Evolutionary conservation across 2,797 vertebrate genomes (phyloP).

Genomic region (Ctenochaetus hawaiiensis): DNA sequence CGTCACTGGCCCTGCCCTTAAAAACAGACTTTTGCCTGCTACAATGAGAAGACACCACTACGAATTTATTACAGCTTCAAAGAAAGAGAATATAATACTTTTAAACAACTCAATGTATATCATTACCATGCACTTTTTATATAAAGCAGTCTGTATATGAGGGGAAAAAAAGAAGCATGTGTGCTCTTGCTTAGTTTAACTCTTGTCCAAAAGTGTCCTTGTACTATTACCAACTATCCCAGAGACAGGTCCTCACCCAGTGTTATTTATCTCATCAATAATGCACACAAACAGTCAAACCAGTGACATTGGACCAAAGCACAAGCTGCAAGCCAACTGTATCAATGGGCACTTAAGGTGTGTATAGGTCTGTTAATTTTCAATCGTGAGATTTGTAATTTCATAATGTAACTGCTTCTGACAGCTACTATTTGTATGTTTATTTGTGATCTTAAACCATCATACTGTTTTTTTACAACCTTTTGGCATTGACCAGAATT

Average conservation of each 20-base stretch:
- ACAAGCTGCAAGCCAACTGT: constrained; percentile 67
- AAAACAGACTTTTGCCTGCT: constrained; percentile 80
- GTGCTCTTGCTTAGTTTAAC: constrained; percentile 76
- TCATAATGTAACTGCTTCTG: constrained; percentile 69
- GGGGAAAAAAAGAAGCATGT: constrained; percentile 82
- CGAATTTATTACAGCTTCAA: constrained; percentile 76
- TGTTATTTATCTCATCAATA: constrained; percentile 81
- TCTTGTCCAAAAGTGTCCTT: constrained; percentile 66
- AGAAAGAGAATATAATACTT: constrained; percentile 85
- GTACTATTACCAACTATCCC: constrained; percentile 64
- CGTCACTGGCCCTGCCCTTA: constrained; percentile 53
- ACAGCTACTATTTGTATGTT: constrained; percentile 56
- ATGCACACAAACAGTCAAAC: constrained; percentile 51
- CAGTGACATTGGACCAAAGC: constrained; percentile 69
- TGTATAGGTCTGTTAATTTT: constrained; percentile 76
- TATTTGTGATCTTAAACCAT: constrained; percentile 59
- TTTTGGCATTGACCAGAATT: constrained; percentile 50
- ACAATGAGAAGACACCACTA: constrained; percentile 73
- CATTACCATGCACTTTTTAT: constrained; percentile 85
- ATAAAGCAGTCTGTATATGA: constrained; percentile 88
- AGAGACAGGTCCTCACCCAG: constrained; percentile 66
- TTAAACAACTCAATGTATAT: constrained; percentile 81
- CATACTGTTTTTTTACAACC: constrained; percentile 40
- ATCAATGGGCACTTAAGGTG: constrained; percentile 58
- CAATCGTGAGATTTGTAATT: constrained; percentile 62